Base-by-base conservation (phyloP, 2,888 invertebrate genomes). In the Sicus ferrugineus region DNA sequence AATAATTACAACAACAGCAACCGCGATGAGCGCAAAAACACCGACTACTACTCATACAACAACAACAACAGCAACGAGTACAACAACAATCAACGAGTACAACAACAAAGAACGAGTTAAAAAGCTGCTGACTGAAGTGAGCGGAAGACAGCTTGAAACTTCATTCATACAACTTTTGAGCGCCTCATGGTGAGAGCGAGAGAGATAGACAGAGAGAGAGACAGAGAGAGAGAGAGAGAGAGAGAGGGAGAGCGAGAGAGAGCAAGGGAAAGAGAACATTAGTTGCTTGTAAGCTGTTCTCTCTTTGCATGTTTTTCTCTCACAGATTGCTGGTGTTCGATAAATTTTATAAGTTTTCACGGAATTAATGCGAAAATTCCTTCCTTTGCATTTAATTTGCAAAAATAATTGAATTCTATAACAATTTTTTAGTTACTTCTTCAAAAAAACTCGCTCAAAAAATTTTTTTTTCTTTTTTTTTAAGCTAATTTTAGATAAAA, bases 161-260 rank as follows among this genome's bases (percentile, higher is more conserved):
- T 59, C 59, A 59, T 59, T 59, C 59, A 59, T 34, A 34, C 59
- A 19, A 38, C 34, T 59, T 59, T 59, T 59, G 21, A 59, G 59
- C 59, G 5, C 9, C 50, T 21, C 14, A 14, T 21, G 14, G n/a
- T 21, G 52, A 21, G 3, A 21, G 11, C n/a, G 21, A 23, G 52
- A 23, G 42, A 42, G 50, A n/a, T 14, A 52, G 52, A 21, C n/a
- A 52, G 21, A 52, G 14, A 14, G 23, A 23, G n/a, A 52, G 52
- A 21, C 7, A 21, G 11, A 52, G 21, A 23, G 52, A 23, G 42
- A 42, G 50, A n/a, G 26, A 52, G 52, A 21, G 23, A 52, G 21
- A 21, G 19, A 21, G 26, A 19, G 34, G 52, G 14, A 14, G 23
- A 23, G n/a, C n/a, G 52, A 21, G 3, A 21, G 11, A 52, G 21